Percentiles rank a stretch among this genome's conserved stretches.
These are phyloP conservation scores for Podabrus alpinus DNA, from an alignment of 2,888 invertebrate species.

Conservation along the genomic window DNA sequence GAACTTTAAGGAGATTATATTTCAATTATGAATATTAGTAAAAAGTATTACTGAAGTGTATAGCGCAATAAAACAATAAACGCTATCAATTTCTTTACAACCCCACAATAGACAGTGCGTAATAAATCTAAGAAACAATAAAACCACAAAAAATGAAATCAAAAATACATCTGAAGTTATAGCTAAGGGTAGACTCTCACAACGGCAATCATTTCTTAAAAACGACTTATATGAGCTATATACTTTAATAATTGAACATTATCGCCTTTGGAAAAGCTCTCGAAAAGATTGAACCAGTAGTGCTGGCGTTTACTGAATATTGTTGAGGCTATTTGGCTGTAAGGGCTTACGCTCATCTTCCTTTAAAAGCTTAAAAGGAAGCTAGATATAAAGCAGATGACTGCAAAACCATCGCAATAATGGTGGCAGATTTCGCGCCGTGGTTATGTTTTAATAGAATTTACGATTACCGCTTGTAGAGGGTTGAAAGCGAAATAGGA, in stretches of 20 bases:
- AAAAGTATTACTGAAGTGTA: neutral
- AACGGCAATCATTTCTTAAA: slow-evolving; percentile 52
- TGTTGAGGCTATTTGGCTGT: slow-evolving; percentile 30
- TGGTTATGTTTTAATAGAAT: slow-evolving; percentile 61
- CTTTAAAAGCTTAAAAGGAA: slow-evolving; percentile 26
- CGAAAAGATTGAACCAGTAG: slow-evolving; percentile 54
- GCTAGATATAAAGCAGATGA: slow-evolving; percentile 55
- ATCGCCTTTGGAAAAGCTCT: slow-evolving; percentile 56
- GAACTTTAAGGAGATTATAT: neutral
- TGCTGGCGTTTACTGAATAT: slow-evolving; percentile 32
- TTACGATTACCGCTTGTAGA: slow-evolving; percentile 57
- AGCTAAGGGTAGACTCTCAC: slow-evolving; percentile 37
- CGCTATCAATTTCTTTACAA: neutral
- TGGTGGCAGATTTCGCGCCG: slow-evolving; percentile 59
- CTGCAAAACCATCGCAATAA: slow-evolving; percentile 54
- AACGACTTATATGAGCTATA: slow-evolving; percentile 57
- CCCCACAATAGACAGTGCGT: slow-evolving; percentile 16
- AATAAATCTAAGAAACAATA: slow-evolving; percentile 44
- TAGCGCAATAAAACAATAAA: neutral
- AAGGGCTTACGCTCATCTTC: slow-evolving; percentile 32
- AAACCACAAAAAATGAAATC: slow-evolving; percentile 47
- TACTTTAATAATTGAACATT: slow-evolving; percentile 58
- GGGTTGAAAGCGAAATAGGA: slow-evolving; percentile 47
- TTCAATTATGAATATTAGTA: neutral
- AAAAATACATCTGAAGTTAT: slow-evolving; percentile 51